These are phyloP conservation scores for Copidosoma aretas DNA, from an alignment of 2,888 invertebrate species.

Conservation along the genomic window DNA sequence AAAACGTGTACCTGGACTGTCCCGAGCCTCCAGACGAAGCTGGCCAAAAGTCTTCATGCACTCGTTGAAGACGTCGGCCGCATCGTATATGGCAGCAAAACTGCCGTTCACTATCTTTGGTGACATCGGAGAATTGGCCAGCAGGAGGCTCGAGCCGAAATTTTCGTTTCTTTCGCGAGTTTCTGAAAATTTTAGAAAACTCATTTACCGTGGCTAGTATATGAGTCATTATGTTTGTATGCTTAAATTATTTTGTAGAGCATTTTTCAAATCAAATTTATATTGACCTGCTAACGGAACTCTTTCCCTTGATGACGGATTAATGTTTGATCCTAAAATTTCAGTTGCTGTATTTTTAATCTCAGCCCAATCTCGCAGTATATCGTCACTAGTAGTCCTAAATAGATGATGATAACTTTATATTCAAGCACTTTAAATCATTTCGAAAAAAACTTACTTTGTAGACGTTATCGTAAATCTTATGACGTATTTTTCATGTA, in stretches of 20 bases:
- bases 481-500: slow-evolving; percentile 90
- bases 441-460: slow-evolving; percentile 58
- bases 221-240: neutral
- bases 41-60: slow-evolving; percentile 76
- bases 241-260: neutral
- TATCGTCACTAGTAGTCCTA: slow-evolving; percentile 77
- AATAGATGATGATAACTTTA: neutral
- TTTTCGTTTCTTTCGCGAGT: slow-evolving; percentile 83
- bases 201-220: neutral
- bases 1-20: slow-evolving; percentile 73
- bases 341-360: slow-evolving; percentile 77
- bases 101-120: slow-evolving; percentile 96
- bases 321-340: slow-evolving; percentile 68
- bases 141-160: slow-evolving; percentile 90
- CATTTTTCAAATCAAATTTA: neutral
- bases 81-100: slow-evolving; percentile 89
- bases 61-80: slow-evolving; percentile 75
- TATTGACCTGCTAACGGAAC: slow-evolving; percentile 79
- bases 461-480: slow-evolving; percentile 93
- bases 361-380: slow-evolving; percentile 86
- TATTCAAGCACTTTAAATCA: neutral
- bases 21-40: slow-evolving; percentile 75
- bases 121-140: slow-evolving; percentile 95
- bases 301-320: slow-evolving; percentile 67
- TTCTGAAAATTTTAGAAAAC: slow-evolving; percentile 65